These are phyloP conservation scores for Tangara arthus DNA, from an alignment of 2,797 vertebrate genomes.

Conservation along the genomic window DNA sequence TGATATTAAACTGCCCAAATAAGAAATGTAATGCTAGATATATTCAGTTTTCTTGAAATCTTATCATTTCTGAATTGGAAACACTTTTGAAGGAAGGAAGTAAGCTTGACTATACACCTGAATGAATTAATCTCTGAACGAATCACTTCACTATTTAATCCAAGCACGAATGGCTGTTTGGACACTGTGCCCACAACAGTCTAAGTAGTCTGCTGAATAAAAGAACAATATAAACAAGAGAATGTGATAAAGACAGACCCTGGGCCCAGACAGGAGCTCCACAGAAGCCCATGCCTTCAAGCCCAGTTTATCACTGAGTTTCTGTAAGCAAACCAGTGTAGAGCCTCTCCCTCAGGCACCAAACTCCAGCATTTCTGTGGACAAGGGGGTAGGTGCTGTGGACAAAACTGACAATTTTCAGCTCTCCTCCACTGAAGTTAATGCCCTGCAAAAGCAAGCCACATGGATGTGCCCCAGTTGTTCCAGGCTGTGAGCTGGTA, in stretches of 20 bases:
- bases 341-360: not conserved
- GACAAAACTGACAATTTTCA: not conserved
- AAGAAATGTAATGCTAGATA: not conserved
- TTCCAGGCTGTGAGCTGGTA: not conserved
- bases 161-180: not conserved
- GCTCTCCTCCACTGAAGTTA: not conserved
- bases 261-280: not conserved
- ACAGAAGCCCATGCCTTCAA: not conserved
- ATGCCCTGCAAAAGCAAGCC: not conserved
- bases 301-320: not conserved
- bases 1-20: not conserved
- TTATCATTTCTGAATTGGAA: not conserved
- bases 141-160: not conserved
- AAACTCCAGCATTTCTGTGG: not conserved
- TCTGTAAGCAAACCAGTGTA: not conserved
- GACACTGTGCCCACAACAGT: fast-evolving
- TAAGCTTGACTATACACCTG: not conserved
- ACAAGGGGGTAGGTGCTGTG: not conserved
- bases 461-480: fast-evolving
- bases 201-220: not conserved
- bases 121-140: not conserved
- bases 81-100: not conserved
- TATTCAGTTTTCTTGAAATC: not conserved
- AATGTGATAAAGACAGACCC: not conserved
- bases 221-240: not conserved